Evolutionary conservation across 2,113 vertebrate genomes (phyloP), one percentile per base, ranked within the genome.

Genomic region (Nycticorax nycticorax): DNA sequence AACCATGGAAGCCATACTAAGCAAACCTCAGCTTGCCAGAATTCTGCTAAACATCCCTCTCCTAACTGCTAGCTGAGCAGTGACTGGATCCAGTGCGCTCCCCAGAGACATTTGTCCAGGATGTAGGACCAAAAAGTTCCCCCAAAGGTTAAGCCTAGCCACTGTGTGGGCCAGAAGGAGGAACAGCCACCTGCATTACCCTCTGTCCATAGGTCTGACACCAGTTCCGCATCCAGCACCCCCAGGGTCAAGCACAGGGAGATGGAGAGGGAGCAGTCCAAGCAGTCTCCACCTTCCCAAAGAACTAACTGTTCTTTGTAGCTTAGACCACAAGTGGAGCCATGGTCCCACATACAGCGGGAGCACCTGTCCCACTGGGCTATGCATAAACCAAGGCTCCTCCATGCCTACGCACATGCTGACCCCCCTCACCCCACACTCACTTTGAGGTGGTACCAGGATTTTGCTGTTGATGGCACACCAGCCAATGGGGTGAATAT

Each of bases 401-500:
- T 28, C 48, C 26, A 43, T 8, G 12, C 64, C 55, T 62, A 81
- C 37, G 39, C 10, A 63, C 0, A 1, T 18, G 53, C 41, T 69
- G 39, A 71, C 12, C 19, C 30, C 22, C 47, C 47, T 89, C 2
- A 1, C 6, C 53, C n/a, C 77, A 79, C 20, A 97, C 98, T 98
- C 94, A 99, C 99, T 98, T 96, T 99, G 98, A 2, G 99, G 99
- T 2, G 99, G 99, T 68, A 99, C 99, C 69, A 99, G 98, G 90
- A 99, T 99, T 96, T 99, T 99, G 98, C 99, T 99, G 27, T 99
- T 99, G 96, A 99, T 98, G 68, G 99, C 99, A 79, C 99, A 99
- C 99, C 99, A 99, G 53, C 99, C 99, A 3, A 99, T 99, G 15
- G 99, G 99, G 96, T 99, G 99, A 95, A 99, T 97, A 37, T 99